phyloP scores from a whole-genome alignment of 2,888 invertebrate species.

The Mesoligia furuncula region DNA sequence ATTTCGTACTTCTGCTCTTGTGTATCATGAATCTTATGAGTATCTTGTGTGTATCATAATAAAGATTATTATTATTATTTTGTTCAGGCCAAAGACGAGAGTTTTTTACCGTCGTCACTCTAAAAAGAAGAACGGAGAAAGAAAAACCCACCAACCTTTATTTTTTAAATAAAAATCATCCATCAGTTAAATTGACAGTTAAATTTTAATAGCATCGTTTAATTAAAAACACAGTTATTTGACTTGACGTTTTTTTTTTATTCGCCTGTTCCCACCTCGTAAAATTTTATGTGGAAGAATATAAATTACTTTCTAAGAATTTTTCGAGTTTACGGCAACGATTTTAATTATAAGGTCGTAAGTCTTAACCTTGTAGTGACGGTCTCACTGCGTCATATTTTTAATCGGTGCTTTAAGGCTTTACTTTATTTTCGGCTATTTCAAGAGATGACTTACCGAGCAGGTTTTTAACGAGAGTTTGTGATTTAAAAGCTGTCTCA shows the following conservation, averaged over 20 bases:
- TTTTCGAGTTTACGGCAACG: constrained; percentile 47
- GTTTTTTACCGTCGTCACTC: too few relatives aligned
- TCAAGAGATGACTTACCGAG: not conserved
- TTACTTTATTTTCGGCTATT: not conserved
- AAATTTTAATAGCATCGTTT: constrained; percentile 46
- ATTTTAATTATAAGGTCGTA: constrained; percentile 61
- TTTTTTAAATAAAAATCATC: constrained; percentile 2
- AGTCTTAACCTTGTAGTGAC: constrained; percentile 22
- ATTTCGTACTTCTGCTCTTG: too few relatives aligned
- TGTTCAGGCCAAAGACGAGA: too few relatives aligned
- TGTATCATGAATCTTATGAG: too few relatives aligned
- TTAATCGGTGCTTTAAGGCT: constrained; percentile 16
- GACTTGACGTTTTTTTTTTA: constrained; percentile 56
- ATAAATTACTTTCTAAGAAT: constrained; percentile 64
- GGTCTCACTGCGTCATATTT: constrained; percentile 16
- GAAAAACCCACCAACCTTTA: not conserved
- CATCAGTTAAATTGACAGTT: constrained; percentile 24
- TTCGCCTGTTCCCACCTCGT: constrained; percentile 62
- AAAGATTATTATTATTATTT: too few relatives aligned
- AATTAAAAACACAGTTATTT: constrained; percentile 53
- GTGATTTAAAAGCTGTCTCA: not conserved
- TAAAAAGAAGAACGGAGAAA: not conserved
- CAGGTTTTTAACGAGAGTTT: constrained; percentile 8
- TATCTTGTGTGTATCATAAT: too few relatives aligned
- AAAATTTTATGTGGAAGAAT: constrained; percentile 62